Evolutionary conservation across 2,113 vertebrate species (phyloP).

Genomic region (Lepus americanus): DNA sequence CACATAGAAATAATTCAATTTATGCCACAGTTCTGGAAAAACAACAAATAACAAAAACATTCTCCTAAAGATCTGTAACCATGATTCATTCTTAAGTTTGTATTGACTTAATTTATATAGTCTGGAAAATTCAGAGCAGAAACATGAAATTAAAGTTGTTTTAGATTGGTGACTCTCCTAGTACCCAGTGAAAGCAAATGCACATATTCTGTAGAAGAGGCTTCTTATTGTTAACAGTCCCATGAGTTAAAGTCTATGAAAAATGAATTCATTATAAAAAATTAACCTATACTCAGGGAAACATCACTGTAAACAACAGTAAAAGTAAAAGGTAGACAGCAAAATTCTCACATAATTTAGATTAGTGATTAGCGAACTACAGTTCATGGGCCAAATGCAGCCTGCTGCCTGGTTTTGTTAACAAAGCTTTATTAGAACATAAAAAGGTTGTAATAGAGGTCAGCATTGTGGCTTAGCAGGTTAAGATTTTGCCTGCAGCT

Average conservation of each 20-base stretch:
- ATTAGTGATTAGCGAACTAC: background rate
- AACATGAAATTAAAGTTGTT: background rate
- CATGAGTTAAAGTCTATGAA: slow-evolving; percentile 14
- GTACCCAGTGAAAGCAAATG: background rate
- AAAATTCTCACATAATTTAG: background rate
- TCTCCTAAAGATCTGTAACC: background rate
- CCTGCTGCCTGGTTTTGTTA: background rate
- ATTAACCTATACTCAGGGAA: background rate
- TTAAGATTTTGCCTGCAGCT: too few species aligned
- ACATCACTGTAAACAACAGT: background rate
- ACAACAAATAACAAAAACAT: background rate
- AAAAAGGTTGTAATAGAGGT: background rate
- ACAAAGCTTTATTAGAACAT: background rate
- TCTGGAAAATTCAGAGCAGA: background rate
- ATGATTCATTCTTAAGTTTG: background rate
- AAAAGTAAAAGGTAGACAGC: background rate
- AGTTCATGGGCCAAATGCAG: background rate
- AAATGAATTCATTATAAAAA: background rate
- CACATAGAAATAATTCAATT: background rate
- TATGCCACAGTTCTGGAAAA: slow-evolving; percentile 18
- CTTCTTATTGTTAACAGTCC: background rate
- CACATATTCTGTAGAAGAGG: background rate
- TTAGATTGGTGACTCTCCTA: background rate
- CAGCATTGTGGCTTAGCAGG: too few species aligned
- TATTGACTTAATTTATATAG: slow-evolving; percentile 5